These are phyloP conservation scores for Tetranychus truncatus DNA, from an alignment of 2,888 invertebrate species.

Conservation along the genomic window DNA sequence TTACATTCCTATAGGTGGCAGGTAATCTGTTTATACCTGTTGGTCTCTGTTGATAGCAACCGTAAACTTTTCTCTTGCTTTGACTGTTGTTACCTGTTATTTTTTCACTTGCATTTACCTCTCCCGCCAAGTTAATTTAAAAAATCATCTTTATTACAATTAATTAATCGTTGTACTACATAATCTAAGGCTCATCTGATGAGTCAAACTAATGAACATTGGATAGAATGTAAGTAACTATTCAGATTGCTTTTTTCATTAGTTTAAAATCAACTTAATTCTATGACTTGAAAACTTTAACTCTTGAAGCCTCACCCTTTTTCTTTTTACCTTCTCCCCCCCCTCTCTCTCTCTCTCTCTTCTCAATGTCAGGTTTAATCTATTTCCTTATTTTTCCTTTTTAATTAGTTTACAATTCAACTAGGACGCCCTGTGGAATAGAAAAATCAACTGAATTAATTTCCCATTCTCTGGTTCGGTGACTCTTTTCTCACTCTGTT, in stretches of 20 bases:
- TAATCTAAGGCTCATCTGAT: background rate
- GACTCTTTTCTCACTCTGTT: background rate
- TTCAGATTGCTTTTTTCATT: background rate
- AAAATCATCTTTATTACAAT: background rate
- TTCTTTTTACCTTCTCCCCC: background rate
- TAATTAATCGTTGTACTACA: background rate
- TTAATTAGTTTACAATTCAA: background rate
- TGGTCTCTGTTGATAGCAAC: background rate
- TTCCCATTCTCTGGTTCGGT: background rate
- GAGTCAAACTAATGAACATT: background rate
- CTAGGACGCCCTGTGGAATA: background rate
- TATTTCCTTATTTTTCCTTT: no score
- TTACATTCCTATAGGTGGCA: background rate
- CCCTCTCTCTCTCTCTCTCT: slow-evolving; percentile 9
- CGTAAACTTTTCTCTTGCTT: background rate
- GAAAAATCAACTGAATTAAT: background rate
- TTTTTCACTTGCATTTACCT: background rate
- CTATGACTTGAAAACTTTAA: background rate
- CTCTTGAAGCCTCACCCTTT: background rate
- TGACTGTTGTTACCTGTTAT: background rate
- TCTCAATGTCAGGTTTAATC: background rate
- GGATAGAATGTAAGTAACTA: background rate
- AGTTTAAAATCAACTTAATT: background rate
- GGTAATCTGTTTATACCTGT: background rate
- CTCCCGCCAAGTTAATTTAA: background rate